Conservation (phyloP, 2,888 invertebrate species). For the Isotomurus palustris region DNA sequence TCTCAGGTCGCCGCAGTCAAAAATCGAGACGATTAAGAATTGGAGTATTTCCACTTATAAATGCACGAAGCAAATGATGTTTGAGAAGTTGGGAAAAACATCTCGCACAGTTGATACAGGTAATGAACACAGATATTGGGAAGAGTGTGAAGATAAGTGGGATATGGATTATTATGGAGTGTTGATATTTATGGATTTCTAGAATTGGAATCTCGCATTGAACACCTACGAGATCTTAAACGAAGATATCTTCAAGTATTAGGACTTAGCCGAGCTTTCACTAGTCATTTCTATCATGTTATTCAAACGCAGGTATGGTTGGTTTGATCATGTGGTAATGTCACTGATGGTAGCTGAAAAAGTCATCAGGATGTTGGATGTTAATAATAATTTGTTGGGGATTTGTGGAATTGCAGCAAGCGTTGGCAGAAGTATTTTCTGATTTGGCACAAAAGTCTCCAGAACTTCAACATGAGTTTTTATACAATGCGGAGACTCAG, state of each 20-base stretch:
- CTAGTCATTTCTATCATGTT: conserved; percentile 82
- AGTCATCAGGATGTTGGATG: no score
- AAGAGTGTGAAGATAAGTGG: neutral
- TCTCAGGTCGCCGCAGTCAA: conserved; percentile 66
- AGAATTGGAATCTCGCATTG: conserved; percentile 92
- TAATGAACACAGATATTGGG: no score
- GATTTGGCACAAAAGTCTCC: conserved; percentile 95
- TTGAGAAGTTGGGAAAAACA: conserved; percentile 92
- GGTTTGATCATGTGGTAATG: conserved; percentile 35
- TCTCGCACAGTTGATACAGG: conserved; percentile 83
- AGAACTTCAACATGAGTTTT: conserved; percentile 88
- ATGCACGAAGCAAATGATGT: conserved; percentile 92
- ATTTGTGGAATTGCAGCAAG: conserved; percentile 59
- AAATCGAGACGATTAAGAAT: conserved; percentile 86
- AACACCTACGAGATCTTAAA: conserved; percentile 86
- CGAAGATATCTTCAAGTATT: conserved; percentile 84
- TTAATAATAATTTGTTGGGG: no score
- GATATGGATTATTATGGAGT: neutral
- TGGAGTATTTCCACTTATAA: conserved; percentile 99
- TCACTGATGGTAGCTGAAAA: conserved; percentile 84
- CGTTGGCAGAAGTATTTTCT: conserved; percentile 87
- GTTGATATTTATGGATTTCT: conserved; percentile 47
- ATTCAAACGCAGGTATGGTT: conserved; percentile 67
- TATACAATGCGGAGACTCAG: conserved; percentile 94
- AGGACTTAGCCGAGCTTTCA: conserved; percentile 76